Evolutionary conservation across 1,140 invertebrate species (phyloP), one percentile per base, ranked within the genome.

Genomic region (Saccostrea glomerata): DNA sequence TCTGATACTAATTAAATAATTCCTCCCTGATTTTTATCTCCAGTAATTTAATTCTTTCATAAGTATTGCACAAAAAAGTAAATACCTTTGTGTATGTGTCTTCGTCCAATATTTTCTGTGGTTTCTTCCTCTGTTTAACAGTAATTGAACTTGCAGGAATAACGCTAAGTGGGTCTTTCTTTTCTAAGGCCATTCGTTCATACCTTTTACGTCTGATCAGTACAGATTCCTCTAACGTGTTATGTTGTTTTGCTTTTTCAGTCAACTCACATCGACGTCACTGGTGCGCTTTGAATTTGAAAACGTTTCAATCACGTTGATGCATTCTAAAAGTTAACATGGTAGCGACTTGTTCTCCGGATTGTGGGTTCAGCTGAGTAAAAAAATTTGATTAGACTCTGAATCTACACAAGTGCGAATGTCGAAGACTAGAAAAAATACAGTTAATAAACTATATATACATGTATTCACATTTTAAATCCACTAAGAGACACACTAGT

Each of bases 81-180:
- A 92, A 93, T 95, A 97, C 97, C 94, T 97, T 96, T 66, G 97
- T 96, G 93, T 98, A 98, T 15, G 96, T 96, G 85, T 98, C 97
- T 95, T 98, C 98, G 77, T 97, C 97, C 2, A 98, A 91, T 92
- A 95, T 94, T 90, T 93, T 93, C 84, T 91, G 88, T 84, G 96
- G 95, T 95, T 95, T 93, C 58, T 90, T 90, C 60, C 89, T 90
- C 36, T 89, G 87, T 70, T 23, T 70, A n/a, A 85, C 83, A 84
- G 60, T 82, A 17, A 77, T 40, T 56, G 87, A 77, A 73, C 70
- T 84, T 56, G 87, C 84, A 11, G 83, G 66, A 36, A 85, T 47
- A 36, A 88, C 84, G 58, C 36, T 56, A 66, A 36, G 23, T 3
- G 84, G 25, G 7, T 63, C 60, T 15, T 54, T 56, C 58, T 87